A percentile compares a stretch with the other conserved stretches of the same genome.
phyloP scores from a whole-genome alignment of 2,797 vertebrate species.

The Carcharodon carcharias region DNA sequence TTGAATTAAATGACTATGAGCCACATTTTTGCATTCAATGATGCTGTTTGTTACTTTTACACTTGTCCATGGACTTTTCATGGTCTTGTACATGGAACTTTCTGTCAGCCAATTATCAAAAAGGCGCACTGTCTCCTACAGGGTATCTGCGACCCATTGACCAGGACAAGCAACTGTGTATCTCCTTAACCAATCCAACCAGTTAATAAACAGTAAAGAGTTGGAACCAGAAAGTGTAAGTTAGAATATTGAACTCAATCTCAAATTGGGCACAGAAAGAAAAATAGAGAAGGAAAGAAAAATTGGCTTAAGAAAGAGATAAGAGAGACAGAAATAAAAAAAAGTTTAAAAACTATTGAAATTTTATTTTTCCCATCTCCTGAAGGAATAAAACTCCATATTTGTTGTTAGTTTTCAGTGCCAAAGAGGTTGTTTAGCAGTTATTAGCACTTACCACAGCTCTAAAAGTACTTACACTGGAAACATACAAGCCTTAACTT shows the following conservation, averaged over 20 bases:
- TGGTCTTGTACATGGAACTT: background rate
- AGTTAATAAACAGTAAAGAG: too few species aligned
- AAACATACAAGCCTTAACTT: background rate
- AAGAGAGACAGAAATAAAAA: background rate
- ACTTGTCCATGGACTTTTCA: background rate
- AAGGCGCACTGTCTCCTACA: background rate
- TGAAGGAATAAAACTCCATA: background rate
- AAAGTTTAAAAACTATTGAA: too few species aligned
- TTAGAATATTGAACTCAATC: background rate
- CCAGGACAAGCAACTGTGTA: too few species aligned
- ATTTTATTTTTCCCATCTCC: background rate
- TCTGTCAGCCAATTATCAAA: background rate
- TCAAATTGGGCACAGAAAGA: background rate
- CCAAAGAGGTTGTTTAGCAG: background rate
- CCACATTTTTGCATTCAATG: background rate
- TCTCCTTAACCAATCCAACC: too few species aligned
- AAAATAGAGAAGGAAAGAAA: background rate
- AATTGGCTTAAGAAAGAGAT: background rate
- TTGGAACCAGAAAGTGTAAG: too few species aligned
- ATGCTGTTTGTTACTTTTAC: background rate
- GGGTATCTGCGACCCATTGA: too few species aligned
- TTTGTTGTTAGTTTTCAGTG: background rate
- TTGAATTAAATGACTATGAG: background rate
- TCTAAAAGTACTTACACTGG: background rate
- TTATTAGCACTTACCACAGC: background rate